Percentiles rank a stretch among this genome's conserved stretches.
phyloP scores from a whole-genome alignment of 35 echinoderm and acorn worm genomes.

The Lytechinus pictus region DNA sequence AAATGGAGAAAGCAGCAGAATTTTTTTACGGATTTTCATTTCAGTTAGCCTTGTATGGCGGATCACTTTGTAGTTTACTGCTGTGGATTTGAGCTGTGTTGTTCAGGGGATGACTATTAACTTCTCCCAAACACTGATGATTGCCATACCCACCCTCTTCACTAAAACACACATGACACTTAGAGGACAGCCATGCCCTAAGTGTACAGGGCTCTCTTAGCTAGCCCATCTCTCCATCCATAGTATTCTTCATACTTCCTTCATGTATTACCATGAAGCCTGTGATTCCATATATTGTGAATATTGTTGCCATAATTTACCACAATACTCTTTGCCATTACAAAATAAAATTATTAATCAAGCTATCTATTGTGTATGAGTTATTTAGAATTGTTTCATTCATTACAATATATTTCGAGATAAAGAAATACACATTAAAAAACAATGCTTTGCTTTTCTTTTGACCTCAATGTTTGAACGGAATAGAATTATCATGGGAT shows the following conservation, averaged over 20 bases:
- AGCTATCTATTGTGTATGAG: slow-evolving; percentile 3
- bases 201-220: not conserved
- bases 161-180: slow-evolving; percentile 59
- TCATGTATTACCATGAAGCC: not conserved
- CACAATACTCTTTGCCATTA: not conserved
- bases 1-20: slow-evolving; percentile 35
- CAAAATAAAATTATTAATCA: not conserved
- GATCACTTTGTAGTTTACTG: not conserved
- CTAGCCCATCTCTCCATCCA: not conserved
- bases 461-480: not conserved
- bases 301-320: not conserved
- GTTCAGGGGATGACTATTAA: not conserved
- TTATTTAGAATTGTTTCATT: not conserved
- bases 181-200: not conserved
- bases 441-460: slow-evolving; percentile 6
- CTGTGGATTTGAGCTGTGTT: not conserved
- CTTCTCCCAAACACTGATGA: not conserved
- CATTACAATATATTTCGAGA: slow-evolving; percentile 6
- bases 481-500: too few relatives aligned
- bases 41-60: not conserved
- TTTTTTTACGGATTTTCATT: not conserved
- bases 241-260: not conserved
- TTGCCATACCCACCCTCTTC: slow-evolving; percentile 45
- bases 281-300: not conserved
- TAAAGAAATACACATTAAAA: slow-evolving; percentile 25